Conservation (phyloP, 2,113 vertebrate species). For the Corythoichthys haematopterus region DNA sequence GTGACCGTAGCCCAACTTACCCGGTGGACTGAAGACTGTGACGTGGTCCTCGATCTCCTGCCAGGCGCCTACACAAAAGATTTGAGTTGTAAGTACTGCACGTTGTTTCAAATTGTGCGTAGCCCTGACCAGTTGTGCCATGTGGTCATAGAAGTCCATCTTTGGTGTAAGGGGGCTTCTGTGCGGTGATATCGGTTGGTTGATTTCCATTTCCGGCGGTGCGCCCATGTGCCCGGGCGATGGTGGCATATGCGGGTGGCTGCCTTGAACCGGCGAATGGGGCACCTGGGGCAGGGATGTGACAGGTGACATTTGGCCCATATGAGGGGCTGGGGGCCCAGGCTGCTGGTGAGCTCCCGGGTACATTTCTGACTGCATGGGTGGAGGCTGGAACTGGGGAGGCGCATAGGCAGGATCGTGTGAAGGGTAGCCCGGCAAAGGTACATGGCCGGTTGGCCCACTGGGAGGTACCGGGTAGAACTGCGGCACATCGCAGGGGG, state of each 20-base stretch:
- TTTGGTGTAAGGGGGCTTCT: constrained; percentile 66
- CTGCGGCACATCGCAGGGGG: constrained; percentile 51
- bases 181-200: constrained; percentile 65
- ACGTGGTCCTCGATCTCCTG: constrained; percentile 74
- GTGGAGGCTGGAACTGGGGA: constrained; percentile 65
- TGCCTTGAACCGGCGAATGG: constrained; percentile 46
- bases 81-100: neutral
- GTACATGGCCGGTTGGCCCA: constrained; percentile 46
- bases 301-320: constrained; percentile 47
- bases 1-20: constrained; percentile 46
- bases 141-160: constrained; percentile 80
- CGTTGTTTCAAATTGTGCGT: neutral
- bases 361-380: constrained; percentile 56
- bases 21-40: constrained; percentile 78
- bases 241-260: constrained; percentile 38
- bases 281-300: constrained; percentile 39
- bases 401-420: constrained; percentile 58
- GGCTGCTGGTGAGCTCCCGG: constrained; percentile 52
- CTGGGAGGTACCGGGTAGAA: constrained; percentile 71
- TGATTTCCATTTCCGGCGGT: constrained; percentile 49
- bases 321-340: constrained; percentile 21
- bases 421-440: constrained; percentile 36
- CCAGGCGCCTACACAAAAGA: constrained; percentile 64
- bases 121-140: constrained; percentile 78
- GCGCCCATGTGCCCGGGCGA: constrained; percentile 27